Conservation (phyloP, 2,113 vertebrate genomes). For the Pachypanchax playfairii region DNA sequence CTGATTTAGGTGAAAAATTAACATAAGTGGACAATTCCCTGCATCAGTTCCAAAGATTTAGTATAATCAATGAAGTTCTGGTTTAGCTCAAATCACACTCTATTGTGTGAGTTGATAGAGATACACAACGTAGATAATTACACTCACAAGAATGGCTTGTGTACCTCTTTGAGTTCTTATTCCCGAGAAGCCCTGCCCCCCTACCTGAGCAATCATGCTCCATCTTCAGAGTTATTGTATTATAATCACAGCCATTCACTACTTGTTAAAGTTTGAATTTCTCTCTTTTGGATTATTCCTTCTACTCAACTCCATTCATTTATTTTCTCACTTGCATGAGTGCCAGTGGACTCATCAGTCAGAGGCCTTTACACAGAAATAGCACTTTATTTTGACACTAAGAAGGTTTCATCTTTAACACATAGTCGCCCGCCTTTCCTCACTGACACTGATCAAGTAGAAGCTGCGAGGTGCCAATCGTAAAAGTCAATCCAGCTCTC, state of each 20-base stretch:
- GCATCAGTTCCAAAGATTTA: conserved; percentile 4
- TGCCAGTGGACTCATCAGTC: conserved; percentile 9
- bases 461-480: neutral
- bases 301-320: conserved; percentile 20
- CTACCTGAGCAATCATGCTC: conserved; percentile 77
- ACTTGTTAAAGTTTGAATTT: conserved; percentile 37
- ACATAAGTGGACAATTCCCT: neutral
- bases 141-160: conserved; percentile 22
- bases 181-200: conserved; percentile 40
- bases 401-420: neutral
- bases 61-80: conserved; percentile 4
- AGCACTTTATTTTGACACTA: neutral
- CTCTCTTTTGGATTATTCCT: conserved; percentile 10
- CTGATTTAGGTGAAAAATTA: neutral
- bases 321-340: conserved; percentile 45
- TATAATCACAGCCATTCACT: conserved; percentile 79
- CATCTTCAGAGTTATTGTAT: conserved; percentile 73
- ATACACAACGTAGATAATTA: conserved; percentile 47
- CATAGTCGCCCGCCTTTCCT: no score
- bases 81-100: conserved; percentile 58
- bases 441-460: conserved; percentile 1
- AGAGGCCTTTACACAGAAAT: neutral
- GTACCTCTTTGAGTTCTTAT: conserved; percentile 15
- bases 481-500: neutral
- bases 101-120: conserved; percentile 54